Conservation (phyloP, 2,113 vertebrate species). For the Hippoglossus stenolepis region DNA sequence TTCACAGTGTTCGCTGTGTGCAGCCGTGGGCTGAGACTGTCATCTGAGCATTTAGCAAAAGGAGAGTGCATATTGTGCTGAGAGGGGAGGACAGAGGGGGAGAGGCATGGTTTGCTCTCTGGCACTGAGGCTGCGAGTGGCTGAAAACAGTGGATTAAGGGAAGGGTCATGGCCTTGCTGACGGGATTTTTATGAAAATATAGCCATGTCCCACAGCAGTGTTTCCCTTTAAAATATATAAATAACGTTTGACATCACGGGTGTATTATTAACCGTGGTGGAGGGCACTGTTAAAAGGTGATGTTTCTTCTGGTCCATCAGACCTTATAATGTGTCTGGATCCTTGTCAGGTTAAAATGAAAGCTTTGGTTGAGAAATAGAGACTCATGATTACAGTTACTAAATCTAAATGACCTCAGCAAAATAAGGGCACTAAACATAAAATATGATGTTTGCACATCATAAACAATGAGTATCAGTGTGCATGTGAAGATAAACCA, state of each 20-base stretch:
- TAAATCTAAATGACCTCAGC: background rate
- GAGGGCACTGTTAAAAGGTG: constrained; percentile 5
- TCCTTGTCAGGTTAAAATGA: background rate
- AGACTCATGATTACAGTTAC: background rate
- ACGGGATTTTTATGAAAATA: constrained; percentile 72
- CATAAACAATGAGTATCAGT: too few relatives aligned
- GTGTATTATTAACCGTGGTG: constrained; percentile 26
- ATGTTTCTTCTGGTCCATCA: background rate
- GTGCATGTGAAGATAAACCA: background rate
- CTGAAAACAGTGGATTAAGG: constrained; percentile 73
- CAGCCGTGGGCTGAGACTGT: constrained; percentile 49
- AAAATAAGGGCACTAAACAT: background rate
- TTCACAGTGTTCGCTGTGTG: constrained; percentile 32
- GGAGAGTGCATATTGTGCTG: constrained; percentile 43
- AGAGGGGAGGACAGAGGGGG: background rate
- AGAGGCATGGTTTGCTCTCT: constrained; percentile 34
- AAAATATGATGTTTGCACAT: background rate
- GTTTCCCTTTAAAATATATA: constrained; percentile 38
- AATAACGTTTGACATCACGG: constrained; percentile 51
- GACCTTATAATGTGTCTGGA: background rate
- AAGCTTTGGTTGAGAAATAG: background rate
- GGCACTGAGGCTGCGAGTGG: constrained; percentile 55
- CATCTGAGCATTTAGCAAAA: constrained; percentile 74
- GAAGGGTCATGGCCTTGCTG: constrained; percentile 75
- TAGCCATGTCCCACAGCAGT: constrained; percentile 30